phyloP scores from a whole-genome alignment of 2,888 invertebrate genomes.

The Platynereis dumerilii region DNA sequence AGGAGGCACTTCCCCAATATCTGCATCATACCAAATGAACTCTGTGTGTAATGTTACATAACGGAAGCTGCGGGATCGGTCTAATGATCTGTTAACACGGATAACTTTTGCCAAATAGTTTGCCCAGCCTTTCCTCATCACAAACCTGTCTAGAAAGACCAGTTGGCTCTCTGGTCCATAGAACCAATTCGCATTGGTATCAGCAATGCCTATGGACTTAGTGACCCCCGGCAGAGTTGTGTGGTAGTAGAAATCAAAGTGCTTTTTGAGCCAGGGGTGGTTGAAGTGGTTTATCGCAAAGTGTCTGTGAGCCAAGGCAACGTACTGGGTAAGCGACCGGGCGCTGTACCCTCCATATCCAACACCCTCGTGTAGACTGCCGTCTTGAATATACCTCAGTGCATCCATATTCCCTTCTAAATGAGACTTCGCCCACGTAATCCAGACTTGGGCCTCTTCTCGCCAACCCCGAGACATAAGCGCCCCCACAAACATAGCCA shows the following conservation, averaged over 20 bases:
- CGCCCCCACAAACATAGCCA: constrained; percentile 3
- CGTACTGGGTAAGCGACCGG: not conserved
- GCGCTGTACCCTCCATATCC: not conserved
- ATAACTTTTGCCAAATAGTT: not conserved
- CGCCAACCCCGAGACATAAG: not conserved
- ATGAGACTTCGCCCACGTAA: not conserved
- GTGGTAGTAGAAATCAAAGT: constrained; percentile 5
- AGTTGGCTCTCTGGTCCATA: constrained; percentile 9
- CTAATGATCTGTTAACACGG: not conserved
- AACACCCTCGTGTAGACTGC: not conserved
- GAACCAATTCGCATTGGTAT: not conserved
- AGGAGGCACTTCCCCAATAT: not conserved
- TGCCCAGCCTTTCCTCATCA: not conserved
- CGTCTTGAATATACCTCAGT: not conserved
- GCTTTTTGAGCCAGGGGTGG: constrained; percentile 5
- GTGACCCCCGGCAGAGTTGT: not conserved
- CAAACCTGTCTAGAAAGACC: not conserved
- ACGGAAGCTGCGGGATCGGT: not conserved
- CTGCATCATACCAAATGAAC: not conserved
- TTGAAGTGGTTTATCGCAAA: not conserved
- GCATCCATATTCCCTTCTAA: not conserved
- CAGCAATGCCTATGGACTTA: not conserved
- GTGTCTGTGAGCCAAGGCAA: not conserved
- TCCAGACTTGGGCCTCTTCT: not conserved
- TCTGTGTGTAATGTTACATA: not conserved